These are phyloP conservation scores for Geotrypetes seraphini DNA, from an alignment of 2,797 vertebrate species.

Conservation along the genomic window DNA sequence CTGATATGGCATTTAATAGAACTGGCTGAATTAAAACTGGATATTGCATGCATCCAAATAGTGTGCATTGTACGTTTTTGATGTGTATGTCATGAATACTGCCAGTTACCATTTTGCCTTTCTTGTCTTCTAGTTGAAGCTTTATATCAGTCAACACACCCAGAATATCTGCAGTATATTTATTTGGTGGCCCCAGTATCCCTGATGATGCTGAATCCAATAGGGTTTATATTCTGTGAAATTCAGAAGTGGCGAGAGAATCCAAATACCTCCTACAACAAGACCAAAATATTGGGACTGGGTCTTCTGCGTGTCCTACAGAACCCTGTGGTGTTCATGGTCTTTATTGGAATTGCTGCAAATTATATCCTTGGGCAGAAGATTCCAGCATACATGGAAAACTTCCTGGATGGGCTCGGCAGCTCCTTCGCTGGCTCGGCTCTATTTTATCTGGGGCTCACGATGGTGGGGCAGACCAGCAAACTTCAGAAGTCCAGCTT, in stretches of 20 bases:
- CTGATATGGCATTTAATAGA: no score
- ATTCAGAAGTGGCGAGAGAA: slow-evolving; percentile 80
- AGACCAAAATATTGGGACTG: slow-evolving; percentile 68
- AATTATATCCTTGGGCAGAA: slow-evolving; percentile 82
- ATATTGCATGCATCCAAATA: no score
- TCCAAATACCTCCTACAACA: slow-evolving; percentile 63
- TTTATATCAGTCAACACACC: slow-evolving; percentile 78
- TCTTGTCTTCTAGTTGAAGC: slow-evolving; percentile 70
- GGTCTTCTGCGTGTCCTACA: slow-evolving; percentile 79
- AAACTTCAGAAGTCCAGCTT: slow-evolving; percentile 81
- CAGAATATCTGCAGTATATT: slow-evolving; percentile 93
- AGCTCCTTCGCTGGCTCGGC: slow-evolving; percentile 90
- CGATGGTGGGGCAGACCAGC: slow-evolving; percentile 90
- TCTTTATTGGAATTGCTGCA: slow-evolving; percentile 78
- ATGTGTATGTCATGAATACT: slow-evolving; percentile 10
- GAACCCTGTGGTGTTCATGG: slow-evolving; percentile 97
- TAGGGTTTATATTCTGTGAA: slow-evolving; percentile 86
- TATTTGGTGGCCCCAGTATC: slow-evolving; percentile 94
- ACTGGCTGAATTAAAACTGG: no score
- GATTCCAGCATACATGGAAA: slow-evolving; percentile 77
- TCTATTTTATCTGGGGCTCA: slow-evolving; percentile 91
- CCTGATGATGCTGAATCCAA: slow-evolving; percentile 87
- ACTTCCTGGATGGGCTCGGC: slow-evolving; percentile 85
- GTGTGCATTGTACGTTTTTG: no score
- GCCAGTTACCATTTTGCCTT: slow-evolving; percentile 23